Evolutionary conservation across 2,113 vertebrate genomes (phyloP).

Genomic region (Nyctereutes procyonoides): DNA sequence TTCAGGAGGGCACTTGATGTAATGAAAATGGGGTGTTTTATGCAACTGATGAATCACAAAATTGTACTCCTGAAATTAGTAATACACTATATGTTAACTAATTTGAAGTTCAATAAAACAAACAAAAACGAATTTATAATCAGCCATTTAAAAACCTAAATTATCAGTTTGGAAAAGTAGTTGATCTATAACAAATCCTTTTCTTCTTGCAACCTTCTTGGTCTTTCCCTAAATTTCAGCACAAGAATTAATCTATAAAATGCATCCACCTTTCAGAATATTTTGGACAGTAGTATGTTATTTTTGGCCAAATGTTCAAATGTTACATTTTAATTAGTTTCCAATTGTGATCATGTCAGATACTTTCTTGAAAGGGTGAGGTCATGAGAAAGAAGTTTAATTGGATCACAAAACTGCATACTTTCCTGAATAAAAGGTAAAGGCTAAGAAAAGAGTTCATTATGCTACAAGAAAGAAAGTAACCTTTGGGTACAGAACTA

Average conservation of each 20-base stretch:
- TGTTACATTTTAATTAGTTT: constrained; percentile 70
- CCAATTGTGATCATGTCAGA: constrained; percentile 36
- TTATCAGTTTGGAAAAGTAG: background rate
- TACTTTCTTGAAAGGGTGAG: constrained; percentile 63
- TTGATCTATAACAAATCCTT: background rate
- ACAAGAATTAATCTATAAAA: constrained; percentile 2
- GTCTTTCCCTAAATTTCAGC: background rate
- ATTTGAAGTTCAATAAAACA: background rate
- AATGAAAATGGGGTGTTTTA: background rate
- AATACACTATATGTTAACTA: background rate
- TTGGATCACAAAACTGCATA: constrained; percentile 72
- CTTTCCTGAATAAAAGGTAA: constrained; percentile 63
- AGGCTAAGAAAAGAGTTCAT: constrained; percentile 68
- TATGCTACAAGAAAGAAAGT: constrained; percentile 69
- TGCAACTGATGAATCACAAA: background rate
- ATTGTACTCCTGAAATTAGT: background rate
- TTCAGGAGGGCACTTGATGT: background rate
- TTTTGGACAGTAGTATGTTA: background rate
- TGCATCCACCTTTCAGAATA: background rate
- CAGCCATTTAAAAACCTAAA: background rate
- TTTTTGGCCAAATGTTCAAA: constrained; percentile 42
- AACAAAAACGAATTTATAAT: background rate
- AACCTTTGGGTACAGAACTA: constrained; percentile 60
- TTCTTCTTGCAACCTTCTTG: background rate
- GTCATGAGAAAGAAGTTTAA: constrained; percentile 68